These are phyloP conservation scores for Phalacrocorax aristotelis DNA, from an alignment of 2,113 vertebrate species.

Conservation along the genomic window DNA sequence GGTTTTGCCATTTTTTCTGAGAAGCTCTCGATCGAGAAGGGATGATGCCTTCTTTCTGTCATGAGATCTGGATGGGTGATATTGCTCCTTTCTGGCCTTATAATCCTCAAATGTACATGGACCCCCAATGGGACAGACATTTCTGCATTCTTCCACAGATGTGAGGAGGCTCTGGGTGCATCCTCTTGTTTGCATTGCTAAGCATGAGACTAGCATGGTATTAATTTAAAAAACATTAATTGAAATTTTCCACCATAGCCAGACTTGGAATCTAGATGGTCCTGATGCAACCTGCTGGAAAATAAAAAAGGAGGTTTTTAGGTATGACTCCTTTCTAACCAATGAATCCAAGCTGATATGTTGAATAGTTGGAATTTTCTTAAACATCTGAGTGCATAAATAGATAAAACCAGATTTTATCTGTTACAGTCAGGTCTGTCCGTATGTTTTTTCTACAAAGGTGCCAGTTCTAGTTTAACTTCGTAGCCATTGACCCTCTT, in stretches of 20 bases:
- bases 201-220: not conserved
- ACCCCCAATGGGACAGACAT: rapidly evolving
- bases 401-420: not conserved
- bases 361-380: not conserved
- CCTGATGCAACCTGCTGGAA: not conserved
- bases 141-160: not conserved
- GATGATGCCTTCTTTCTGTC: not conserved
- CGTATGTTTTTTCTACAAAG: not conserved
- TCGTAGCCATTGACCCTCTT: not conserved
- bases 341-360: not conserved
- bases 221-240: not conserved
- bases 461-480: not conserved
- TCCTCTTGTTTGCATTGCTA: not conserved
- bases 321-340: not conserved
- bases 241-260: not conserved
- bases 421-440: not conserved
- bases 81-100: not conserved
- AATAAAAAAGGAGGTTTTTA: not conserved
- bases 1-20: not conserved
- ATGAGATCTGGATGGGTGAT: not conserved
- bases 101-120: not conserved
- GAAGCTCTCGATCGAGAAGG: not conserved
- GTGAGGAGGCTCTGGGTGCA: not conserved
- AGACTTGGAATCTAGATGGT: not conserved
- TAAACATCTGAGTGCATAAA: not conserved